Evolutionary conservation across 2,113 vertebrate genomes (phyloP), one percentile per base, ranked within the genome.

Genomic region (Seriola aureovittata): DNA sequence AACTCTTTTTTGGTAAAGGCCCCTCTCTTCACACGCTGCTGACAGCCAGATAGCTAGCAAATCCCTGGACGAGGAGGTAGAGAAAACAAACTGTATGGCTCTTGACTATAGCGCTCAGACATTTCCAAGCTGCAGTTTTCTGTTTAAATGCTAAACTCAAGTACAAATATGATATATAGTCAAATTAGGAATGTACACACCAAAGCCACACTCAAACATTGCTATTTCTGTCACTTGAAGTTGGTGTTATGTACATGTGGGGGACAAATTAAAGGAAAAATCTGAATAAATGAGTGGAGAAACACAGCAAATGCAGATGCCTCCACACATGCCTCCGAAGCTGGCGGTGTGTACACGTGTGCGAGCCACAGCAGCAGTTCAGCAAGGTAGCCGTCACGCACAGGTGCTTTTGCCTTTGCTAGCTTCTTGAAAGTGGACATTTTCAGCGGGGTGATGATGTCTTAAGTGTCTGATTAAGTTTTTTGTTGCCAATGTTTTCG

Each of bases 1-100:
- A 82, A 86, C 81, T 77, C 10, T 65, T 80, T 86, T 84, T 81
- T 78, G 70, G 79, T 67, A 71, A 88, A 87, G 78, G 63, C 36
- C 67, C 73, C 54, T 81, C 60, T 70, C 68, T 82, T 86, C 65
- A 89, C 68, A 71, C 14, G 1, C 75, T 70, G 69, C 80, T 85
- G 82, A 87, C 84, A 90, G 83, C 75, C 67, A 84, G 85, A 59
- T 58, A 77, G 76, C 77, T 16, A 65, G 57, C 58, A 76, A 85
- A 85, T 77, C 88, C 78, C 84, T 19, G 44, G 76, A 73, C 58
- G 29, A 72, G 46, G 75, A 34, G 76, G 62, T 36, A 63, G 80
- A 73, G 50, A 81, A 67, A 60, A 68, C 65, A 68, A 86, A 84
- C 71, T 71, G 50, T 36, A 66, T 50, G 4, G 57, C 57, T 80